phyloP scores from a whole-genome alignment of 2,797 vertebrate species.

The Chaunax sp. region DNA sequence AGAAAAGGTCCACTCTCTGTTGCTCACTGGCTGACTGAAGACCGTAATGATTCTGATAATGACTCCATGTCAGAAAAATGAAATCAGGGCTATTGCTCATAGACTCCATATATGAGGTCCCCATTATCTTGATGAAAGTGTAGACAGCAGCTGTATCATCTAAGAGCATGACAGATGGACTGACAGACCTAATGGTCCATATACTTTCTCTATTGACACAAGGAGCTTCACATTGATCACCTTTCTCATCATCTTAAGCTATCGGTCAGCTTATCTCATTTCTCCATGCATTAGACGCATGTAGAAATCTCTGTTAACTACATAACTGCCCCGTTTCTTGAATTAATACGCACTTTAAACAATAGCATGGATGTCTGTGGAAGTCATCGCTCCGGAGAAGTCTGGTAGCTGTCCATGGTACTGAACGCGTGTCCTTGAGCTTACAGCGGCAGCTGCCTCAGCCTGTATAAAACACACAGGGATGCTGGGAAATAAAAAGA shows the following conservation, averaged over 20 bases:
- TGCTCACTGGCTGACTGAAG: slow-evolving; percentile 48
- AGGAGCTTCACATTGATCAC: slow-evolving; percentile 39
- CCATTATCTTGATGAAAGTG: slow-evolving; percentile 80
- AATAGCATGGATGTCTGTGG: not conserved
- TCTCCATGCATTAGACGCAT: slow-evolving; percentile 33
- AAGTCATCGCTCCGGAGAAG: not conserved
- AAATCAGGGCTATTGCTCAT: slow-evolving; percentile 71
- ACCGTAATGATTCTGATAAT: slow-evolving; percentile 66
- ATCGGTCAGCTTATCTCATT: slow-evolving; percentile 29
- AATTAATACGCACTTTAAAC: slow-evolving; percentile 30
- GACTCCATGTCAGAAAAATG: slow-evolving; percentile 65
- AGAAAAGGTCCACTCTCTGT: slow-evolving; percentile 47
- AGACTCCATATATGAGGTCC: slow-evolving; percentile 70
- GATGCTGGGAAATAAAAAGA: slow-evolving; percentile 30
- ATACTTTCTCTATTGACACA: slow-evolving; percentile 71
- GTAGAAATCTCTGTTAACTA: slow-evolving; percentile 27
- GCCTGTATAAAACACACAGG: slow-evolving; percentile 34
- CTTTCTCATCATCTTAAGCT: slow-evolving; percentile 27
- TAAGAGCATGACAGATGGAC: slow-evolving; percentile 69
- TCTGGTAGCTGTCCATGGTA: slow-evolving; percentile 82
- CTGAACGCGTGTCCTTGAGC: slow-evolving; percentile 68
- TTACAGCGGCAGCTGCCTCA: slow-evolving; percentile 27
- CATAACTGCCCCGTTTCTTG: slow-evolving; percentile 7
- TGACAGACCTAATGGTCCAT: slow-evolving; percentile 70
- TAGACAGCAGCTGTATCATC: slow-evolving; percentile 76